phyloP scores from a whole-genome alignment of 2,888 invertebrate species.

The Lycia hirtaria region DNA sequence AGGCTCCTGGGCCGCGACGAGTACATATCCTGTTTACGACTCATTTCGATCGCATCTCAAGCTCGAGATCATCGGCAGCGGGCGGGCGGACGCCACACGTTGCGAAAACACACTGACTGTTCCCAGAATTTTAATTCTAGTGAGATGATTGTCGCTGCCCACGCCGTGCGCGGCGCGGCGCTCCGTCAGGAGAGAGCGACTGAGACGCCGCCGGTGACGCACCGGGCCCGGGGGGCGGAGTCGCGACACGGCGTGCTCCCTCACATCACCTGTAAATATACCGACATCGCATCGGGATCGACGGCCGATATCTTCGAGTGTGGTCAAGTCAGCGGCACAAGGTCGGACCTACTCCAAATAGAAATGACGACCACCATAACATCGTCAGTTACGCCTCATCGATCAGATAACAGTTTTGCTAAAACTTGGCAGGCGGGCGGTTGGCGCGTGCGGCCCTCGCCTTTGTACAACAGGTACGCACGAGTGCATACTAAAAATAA shows the following conservation, averaged over 20 bases:
- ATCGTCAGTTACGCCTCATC: conserved; percentile 64
- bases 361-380: conserved; percentile 60
- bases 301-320: conserved; percentile 37
- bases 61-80: conserved; percentile 43
- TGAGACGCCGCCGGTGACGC: conserved; percentile 65
- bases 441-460: conserved; percentile 57
- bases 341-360: conserved; percentile 60
- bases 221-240: conserved; percentile 53
- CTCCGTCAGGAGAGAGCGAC: conserved; percentile 59
- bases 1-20: conserved; percentile 74
- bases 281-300: conserved; percentile 46
- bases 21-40: conserved; percentile 78
- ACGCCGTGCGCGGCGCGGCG: conserved; percentile 54
- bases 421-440: conserved; percentile 63
- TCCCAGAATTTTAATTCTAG: conserved; percentile 67
- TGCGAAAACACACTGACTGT: conserved; percentile 75
- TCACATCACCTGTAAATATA: conserved; percentile 76
- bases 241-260: conserved; percentile 69
- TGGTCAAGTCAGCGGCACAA: conserved; percentile 36
- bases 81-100: conserved; percentile 64
- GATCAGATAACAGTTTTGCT: conserved; percentile 68
- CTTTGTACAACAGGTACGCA: conserved; percentile 61
- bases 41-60: conserved; percentile 74
- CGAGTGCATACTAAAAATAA: conserved; percentile 53
- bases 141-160: conserved; percentile 75